These are phyloP conservation scores for Caradrina kadenii DNA, from an alignment of 2,888 invertebrate genomes.

Conservation along the genomic window DNA sequence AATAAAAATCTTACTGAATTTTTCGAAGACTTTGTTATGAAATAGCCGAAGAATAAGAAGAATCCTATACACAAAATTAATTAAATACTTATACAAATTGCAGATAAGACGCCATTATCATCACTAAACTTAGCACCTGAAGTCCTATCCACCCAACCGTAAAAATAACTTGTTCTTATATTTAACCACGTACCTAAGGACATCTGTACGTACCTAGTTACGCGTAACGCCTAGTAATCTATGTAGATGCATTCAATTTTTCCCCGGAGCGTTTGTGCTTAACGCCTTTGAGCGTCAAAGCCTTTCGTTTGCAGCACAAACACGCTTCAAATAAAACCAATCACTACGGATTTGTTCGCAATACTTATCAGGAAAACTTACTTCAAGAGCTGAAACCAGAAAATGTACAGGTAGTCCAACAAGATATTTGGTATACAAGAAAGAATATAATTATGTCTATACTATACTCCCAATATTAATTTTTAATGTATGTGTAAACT, in stretches of 20 bases:
- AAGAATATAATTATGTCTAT: too few species aligned
- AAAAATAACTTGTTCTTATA: not conserved
- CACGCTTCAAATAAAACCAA: constrained; percentile 55
- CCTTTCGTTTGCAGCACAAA: constrained; percentile 34
- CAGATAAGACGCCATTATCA: too few species aligned
- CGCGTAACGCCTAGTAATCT: constrained; percentile 25
- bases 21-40: constrained; percentile 1
- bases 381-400: not conserved
- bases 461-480: too few species aligned
- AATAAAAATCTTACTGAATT: not conserved
- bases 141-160: too few species aligned
- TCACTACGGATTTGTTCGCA: constrained; percentile 35
- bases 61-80: constrained; percentile 2
- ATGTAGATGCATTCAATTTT: constrained; percentile 54
- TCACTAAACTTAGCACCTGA: too few species aligned
- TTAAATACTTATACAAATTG: too few species aligned
- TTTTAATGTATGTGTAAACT: too few species aligned
- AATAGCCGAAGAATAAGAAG: not conserved
- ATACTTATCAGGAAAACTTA: constrained; percentile 21
- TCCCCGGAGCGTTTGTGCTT: constrained; percentile 31
- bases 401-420: not conserved
- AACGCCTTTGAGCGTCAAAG: constrained; percentile 51
- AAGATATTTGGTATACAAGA: too few species aligned
- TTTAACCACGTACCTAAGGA: not conserved
- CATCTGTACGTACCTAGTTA: constrained; percentile 3